A percentile compares a stretch with the other conserved stretches of the same genome.
These are phyloP conservation scores for Oncorhynchus clarkii DNA, from an alignment of 2,113 vertebrate genomes.

Conservation along the genomic window DNA sequence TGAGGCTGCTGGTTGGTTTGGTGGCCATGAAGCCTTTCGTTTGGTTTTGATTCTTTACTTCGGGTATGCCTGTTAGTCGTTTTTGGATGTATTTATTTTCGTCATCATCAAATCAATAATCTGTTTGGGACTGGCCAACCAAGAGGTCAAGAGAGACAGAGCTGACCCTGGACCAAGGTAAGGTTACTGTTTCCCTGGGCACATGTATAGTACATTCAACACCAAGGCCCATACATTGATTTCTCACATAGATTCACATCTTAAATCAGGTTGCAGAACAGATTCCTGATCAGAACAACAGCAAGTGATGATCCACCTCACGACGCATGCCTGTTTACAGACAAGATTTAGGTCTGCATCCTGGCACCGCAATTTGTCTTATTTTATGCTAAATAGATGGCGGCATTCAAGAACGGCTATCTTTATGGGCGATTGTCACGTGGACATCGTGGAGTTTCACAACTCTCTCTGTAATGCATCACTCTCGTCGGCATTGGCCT, in stretches of 20 bases:
- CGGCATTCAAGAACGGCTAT: constrained; percentile 17
- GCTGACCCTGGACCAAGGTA: too few species aligned
- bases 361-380: not conserved
- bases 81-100: too few species aligned
- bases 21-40: too few species aligned
- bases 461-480: not conserved
- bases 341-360: constrained; percentile 1
- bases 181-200: too few species aligned
- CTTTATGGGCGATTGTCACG: not conserved
- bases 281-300: not conserved
- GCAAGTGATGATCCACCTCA: constrained; percentile 7
- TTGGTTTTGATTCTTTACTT: too few species aligned
- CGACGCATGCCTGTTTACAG: constrained; percentile 9
- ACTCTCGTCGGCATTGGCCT: not conserved
- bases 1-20: too few species aligned
- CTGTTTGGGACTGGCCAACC: too few species aligned
- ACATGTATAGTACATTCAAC: too few species aligned
- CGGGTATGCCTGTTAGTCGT: too few species aligned
- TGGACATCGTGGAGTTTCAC: not conserved
- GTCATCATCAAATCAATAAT: too few species aligned
- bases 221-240: too few species aligned
- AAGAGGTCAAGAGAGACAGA: too few species aligned
- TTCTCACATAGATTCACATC: not conserved
- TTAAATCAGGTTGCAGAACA: constrained; percentile 5
- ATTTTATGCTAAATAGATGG: not conserved